Percentiles rank a stretch among this genome's conserved stretches.
phyloP scores from a whole-genome alignment of 2,113 vertebrate species.

The Xyliphius kryptos region DNA sequence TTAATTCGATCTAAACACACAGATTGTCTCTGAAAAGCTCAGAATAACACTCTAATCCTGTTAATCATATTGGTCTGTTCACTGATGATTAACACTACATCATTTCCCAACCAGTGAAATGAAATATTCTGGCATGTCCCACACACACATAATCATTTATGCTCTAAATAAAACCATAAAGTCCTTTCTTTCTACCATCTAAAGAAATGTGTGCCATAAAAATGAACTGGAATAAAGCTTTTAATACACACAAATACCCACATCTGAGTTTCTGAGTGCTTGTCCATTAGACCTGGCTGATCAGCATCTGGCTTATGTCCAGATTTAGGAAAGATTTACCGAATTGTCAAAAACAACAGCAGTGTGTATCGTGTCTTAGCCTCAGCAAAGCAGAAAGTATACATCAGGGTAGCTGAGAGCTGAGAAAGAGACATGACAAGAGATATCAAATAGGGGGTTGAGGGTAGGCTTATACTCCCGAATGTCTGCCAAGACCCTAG shows the following conservation, averaged over 20 bases:
- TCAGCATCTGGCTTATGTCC: neutral
- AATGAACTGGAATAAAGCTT: no score
- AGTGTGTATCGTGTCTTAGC: constrained; percentile 4
- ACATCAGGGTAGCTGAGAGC: constrained; percentile 18
- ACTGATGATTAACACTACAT: constrained; percentile 16
- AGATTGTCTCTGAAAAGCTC: constrained; percentile 5
- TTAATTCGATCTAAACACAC: constrained; percentile 5
- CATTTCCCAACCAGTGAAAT: constrained; percentile 6
- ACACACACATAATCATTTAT: no score
- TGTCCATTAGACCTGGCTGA: constrained; percentile 21
- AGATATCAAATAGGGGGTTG: no score
- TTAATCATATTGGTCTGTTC: constrained; percentile 29
- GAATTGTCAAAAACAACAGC: constrained; percentile 24
- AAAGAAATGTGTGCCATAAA: no score
- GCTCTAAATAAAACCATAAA: no score
- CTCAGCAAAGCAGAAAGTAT: constrained; percentile 21
- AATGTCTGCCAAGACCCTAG: no score
- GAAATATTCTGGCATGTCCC: no score
- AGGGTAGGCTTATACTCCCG: no score
- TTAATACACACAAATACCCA: neutral
- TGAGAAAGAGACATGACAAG: constrained; percentile 1
- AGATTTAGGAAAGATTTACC: constrained; percentile 27
- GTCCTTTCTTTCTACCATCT: no score
- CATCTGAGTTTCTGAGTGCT: constrained; percentile 4
- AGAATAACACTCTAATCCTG: constrained; percentile 17